A percentile compares a stretch with the other conserved stretches of the same genome.
These are phyloP conservation scores for Pediacus dermestoides DNA, from an alignment of 2,888 invertebrate species.

Conservation along the genomic window DNA sequence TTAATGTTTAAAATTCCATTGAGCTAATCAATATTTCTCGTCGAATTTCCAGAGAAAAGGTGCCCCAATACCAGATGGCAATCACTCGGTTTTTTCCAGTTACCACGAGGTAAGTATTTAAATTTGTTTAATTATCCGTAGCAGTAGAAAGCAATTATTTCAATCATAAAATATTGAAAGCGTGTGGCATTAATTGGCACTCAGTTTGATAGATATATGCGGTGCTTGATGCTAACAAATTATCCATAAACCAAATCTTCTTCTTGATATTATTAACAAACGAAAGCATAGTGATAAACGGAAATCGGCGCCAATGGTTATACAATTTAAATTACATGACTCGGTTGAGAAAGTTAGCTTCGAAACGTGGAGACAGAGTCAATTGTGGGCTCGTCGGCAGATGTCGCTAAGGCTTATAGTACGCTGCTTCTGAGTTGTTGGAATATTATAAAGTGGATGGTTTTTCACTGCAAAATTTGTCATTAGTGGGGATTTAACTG, in stretches of 20 bases:
- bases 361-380: no score
- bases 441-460: background rate
- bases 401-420: background rate
- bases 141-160: background rate
- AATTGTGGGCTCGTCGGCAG: no score
- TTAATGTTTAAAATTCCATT: no score
- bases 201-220: slow-evolving; percentile 48
- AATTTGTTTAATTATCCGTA: background rate
- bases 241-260: background rate
- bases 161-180: no score
- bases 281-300: no score
- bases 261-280: no score
- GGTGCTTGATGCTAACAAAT: slow-evolving; percentile 44
- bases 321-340: no score
- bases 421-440: background rate
- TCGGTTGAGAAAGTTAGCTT: no score
- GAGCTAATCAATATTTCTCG: no score
- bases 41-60: slow-evolving; percentile 52
- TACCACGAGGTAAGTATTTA: slow-evolving; percentile 41
- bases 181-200: slow-evolving; percentile 2
- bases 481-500: slow-evolving; percentile 36
- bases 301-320: no score
- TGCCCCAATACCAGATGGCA: slow-evolving; percentile 44
- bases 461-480: slow-evolving; percentile 15
- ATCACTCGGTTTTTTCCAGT: slow-evolving; percentile 45